Conservation (phyloP, 1,140 invertebrate genomes). For the Sarcophaga bullata region DNA sequence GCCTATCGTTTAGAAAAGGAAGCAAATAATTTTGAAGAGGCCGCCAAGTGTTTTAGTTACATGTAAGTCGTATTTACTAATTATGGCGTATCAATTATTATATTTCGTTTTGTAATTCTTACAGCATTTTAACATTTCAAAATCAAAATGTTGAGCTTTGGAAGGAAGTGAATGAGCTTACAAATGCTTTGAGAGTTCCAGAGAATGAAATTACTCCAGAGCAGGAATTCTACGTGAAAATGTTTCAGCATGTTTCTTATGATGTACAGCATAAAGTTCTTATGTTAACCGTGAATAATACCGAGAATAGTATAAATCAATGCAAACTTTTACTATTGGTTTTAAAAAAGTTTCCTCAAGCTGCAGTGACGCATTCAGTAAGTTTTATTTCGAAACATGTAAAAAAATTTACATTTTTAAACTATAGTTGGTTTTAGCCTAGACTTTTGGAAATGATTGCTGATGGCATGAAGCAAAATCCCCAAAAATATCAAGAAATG, state of each 20-base stretch:
- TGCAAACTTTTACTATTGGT: slow-evolving; percentile 82
- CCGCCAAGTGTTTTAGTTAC: slow-evolving; percentile 83
- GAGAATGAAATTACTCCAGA: slow-evolving; percentile 64
- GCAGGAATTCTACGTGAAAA: slow-evolving; percentile 70
- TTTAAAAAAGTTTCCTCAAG: slow-evolving; percentile 82
- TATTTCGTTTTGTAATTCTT: slow-evolving; percentile 30
- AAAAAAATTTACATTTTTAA: not conserved
- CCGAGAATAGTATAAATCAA: slow-evolving; percentile 88
- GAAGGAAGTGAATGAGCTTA: slow-evolving; percentile 80
- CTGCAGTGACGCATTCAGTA: slow-evolving; percentile 81
- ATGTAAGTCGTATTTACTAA: slow-evolving; percentile 57
- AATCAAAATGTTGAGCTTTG: slow-evolving; percentile 73
- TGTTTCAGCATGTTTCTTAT: slow-evolving; percentile 75
- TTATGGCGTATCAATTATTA: not conserved
- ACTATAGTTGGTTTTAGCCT: slow-evolving; percentile 70
- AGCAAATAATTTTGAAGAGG: slow-evolving; percentile 80
- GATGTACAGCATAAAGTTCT: slow-evolving; percentile 82
- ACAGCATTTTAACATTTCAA: slow-evolving; percentile 65
- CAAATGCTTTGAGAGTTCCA: slow-evolving; percentile 74
- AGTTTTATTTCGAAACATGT: slow-evolving; percentile 67
- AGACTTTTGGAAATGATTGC: slow-evolving; percentile 60
- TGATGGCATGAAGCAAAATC: slow-evolving; percentile 58
- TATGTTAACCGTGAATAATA: slow-evolving; percentile 83
- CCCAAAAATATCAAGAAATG: slow-evolving; percentile 59
- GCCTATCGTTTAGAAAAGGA: slow-evolving; percentile 84